Evolutionary conservation across 2,113 vertebrate species (phyloP).

Genomic region (Phrynosoma blainvillii): DNA sequence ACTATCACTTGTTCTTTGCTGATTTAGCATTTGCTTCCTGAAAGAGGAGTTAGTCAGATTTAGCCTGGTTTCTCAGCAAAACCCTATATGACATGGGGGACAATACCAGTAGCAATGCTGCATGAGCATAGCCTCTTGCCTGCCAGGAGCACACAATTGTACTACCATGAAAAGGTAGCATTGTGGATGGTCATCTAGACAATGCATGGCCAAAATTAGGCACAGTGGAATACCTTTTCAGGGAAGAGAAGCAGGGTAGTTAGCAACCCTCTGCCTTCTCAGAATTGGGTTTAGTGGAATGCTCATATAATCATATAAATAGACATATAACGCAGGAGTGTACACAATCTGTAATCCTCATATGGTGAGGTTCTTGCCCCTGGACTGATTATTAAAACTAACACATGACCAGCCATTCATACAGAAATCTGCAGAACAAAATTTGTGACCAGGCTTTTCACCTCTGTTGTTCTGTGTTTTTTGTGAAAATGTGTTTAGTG

Average conservation of each 20-base stretch:
- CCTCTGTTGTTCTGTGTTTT: background rate
- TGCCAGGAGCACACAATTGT: too few relatives aligned
- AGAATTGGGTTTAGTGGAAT: background rate
- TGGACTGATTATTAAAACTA: background rate
- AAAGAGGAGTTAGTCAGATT: too few relatives aligned
- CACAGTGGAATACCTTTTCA: background rate
- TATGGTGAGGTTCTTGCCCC: background rate
- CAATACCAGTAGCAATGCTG: too few relatives aligned
- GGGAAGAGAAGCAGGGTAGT: background rate
- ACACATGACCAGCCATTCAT: too few relatives aligned
- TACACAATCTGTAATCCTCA: background rate
- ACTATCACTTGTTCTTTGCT: too few relatives aligned
- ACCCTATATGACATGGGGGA: too few relatives aligned
- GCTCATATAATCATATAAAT: background rate
- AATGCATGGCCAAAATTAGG: background rate
- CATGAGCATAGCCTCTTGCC: too few relatives aligned
- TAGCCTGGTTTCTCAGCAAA: too few relatives aligned
- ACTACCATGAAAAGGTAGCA: too few relatives aligned
- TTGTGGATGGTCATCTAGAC: background rate
- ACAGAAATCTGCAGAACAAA: background rate
- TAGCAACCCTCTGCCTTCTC: background rate
- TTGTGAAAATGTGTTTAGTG: background rate
- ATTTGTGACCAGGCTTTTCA: background rate
- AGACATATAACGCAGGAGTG: background rate
- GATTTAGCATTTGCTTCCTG: too few relatives aligned